Evolutionary conservation across 2,888 invertebrate genomes (phyloP), one percentile per base, ranked within the genome.

Genomic region (Protodeltote pygarga): DNA sequence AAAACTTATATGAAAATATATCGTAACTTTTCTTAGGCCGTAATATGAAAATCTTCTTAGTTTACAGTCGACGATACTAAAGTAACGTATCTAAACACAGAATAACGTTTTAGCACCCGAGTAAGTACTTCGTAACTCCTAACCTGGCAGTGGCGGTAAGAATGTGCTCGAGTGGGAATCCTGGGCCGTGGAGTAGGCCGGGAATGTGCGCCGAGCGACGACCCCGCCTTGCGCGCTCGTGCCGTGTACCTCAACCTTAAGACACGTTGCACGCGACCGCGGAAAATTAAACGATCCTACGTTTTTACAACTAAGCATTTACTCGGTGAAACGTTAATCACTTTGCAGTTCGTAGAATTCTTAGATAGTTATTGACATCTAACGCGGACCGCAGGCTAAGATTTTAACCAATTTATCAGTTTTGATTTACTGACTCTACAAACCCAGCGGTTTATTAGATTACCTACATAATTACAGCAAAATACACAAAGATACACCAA

Each of bases 121-220:
- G 19, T 39, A 20, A 28, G 14, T 42, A 50, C 55, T 75, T 77
- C 73, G 68, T 74, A 71, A 61, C 68, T 73, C 67, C 62, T 65
- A 69, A 68, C 69, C 47, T 67, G 71, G 73, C 65, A 65, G 65
- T 73, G 71, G 69, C 70, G 67, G 74, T 71, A 79, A 77, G 83
- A 87, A 87, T 86, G 85, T 78, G 81, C 81, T 81, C 80, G 73
- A 80, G 79, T 77, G 77, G 81, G 83, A 81, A 82, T 84, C 83
- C 76, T 79, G 78, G 47, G 64, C 65, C 69, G 66, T 71, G 68
- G 68, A 77, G 75, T 73, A 75, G 74, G 69, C 69, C 71, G 69
- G 65, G 75, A 75, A 75, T 76, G 78, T 62, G 71, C 71, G 58
- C 69, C 73, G 85, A 78, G 72, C 84, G 81, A 80, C 83, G 83